phyloP scores from a whole-genome alignment of 2,888 invertebrate species.

The Leptopilina syphax region DNA sequence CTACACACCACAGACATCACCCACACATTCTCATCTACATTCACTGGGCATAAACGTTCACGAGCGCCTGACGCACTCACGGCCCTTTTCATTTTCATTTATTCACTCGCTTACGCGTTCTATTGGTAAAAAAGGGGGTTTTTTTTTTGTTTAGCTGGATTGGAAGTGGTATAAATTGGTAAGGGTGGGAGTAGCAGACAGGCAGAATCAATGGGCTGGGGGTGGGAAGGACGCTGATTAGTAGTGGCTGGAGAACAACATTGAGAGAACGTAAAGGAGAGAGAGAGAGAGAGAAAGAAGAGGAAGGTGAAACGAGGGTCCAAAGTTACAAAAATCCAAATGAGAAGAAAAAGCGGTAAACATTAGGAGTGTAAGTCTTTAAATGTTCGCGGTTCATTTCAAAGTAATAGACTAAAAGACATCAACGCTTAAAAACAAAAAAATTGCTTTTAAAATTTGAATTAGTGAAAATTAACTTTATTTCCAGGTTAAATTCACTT shows the following conservation, averaged over 20 bases:
- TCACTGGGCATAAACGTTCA: conserved; percentile 44
- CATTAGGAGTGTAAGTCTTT: no score
- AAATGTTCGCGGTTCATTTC: no score
- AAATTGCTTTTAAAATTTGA: no score
- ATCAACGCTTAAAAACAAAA: no score
- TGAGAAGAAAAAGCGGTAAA: no score
- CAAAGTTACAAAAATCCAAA: no score
- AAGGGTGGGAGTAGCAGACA: conserved; percentile 53
- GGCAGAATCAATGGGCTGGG: conserved; percentile 50
- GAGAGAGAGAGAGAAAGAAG: conserved; percentile 14
- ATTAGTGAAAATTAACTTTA: no score
- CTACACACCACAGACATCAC: conserved; percentile 23
- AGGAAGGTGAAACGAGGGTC: no score
- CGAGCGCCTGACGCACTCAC: conserved; percentile 48
- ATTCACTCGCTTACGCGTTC: conserved; percentile 62
- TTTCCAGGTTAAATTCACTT: no score
- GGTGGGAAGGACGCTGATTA: conserved; percentile 49
- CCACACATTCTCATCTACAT: conserved; percentile 15
- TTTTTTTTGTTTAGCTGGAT: conserved; percentile 63
- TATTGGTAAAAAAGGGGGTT: conserved; percentile 56
- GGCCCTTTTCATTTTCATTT: conserved; percentile 61
- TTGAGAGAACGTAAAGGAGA: conserved; percentile 29
- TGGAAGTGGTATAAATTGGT: conserved; percentile 58
- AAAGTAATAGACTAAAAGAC: no score
- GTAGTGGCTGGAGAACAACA: conserved; percentile 44